These are phyloP conservation scores for Hyperopisus bebe DNA, from an alignment of 2,113 vertebrate genomes.

Conservation along the genomic window DNA sequence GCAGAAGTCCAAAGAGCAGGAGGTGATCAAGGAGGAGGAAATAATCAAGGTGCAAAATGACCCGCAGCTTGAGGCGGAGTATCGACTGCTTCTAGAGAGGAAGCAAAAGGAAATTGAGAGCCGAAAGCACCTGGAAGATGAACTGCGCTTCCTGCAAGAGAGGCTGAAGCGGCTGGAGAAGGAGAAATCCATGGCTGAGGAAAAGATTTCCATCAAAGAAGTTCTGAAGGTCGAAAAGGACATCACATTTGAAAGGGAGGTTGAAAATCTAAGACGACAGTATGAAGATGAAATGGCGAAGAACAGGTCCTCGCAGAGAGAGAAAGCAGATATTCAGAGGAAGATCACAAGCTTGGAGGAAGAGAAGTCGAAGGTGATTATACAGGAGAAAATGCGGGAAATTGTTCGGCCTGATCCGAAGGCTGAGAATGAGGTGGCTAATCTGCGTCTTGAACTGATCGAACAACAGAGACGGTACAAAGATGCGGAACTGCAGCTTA, in stretches of 20 bases:
- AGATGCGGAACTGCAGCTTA: conserved; percentile 74
- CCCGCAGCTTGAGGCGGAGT: conserved; percentile 81
- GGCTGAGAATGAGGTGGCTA: conserved; percentile 84
- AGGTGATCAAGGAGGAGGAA: conserved; percentile 82
- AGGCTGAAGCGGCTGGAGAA: conserved; percentile 83
- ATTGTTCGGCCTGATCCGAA: conserved; percentile 91
- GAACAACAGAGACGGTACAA: conserved; percentile 80
- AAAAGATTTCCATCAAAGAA: conserved; percentile 88
- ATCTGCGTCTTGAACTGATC: conserved; percentile 84
- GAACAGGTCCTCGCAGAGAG: conserved; percentile 67
- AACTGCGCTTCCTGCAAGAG: conserved; percentile 79
- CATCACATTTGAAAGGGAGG: conserved; percentile 70
- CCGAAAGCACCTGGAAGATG: conserved; percentile 78
- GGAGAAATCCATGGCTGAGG: conserved; percentile 85
- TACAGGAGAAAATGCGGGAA: conserved; percentile 91
- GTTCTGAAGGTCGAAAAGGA: conserved; percentile 94
- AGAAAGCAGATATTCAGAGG: conserved; percentile 75
- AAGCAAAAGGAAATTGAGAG: conserved; percentile 63
- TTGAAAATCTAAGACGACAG: conserved; percentile 72
- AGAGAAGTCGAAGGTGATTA: conserved; percentile 79
- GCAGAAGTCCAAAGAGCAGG: conserved; percentile 76
- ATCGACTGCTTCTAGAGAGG: conserved; percentile 67
- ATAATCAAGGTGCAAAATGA: conserved; percentile 89
- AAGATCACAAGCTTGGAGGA: conserved; percentile 80
- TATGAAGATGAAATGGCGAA: conserved; percentile 79